Percentiles rank a stretch among this genome's conserved stretches.
Evolutionary conservation across 2,797 vertebrate species (phyloP).

Genomic region (Tragopan temminckii): DNA sequence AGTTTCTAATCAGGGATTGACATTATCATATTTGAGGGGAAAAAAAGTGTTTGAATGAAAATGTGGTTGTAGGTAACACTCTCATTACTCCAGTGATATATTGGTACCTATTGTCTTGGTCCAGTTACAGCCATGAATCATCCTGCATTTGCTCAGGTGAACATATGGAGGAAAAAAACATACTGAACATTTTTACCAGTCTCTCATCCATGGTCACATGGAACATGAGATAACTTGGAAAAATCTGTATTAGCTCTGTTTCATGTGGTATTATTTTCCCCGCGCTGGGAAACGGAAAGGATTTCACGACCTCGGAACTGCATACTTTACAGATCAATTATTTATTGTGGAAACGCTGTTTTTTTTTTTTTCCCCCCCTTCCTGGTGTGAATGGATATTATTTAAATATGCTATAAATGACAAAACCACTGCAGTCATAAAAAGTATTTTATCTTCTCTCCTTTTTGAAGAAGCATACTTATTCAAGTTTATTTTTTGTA

Average conservation of each 20-base stretch:
- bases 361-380: background rate
- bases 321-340: background rate
- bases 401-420: background rate
- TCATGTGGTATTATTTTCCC: background rate
- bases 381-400: background rate
- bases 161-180: slow-evolving; percentile 84
- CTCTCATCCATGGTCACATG: slow-evolving; percentile 76
- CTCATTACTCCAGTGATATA: slow-evolving; percentile 75
- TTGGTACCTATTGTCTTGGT: slow-evolving; percentile 80
- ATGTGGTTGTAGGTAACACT: slow-evolving; percentile 74
- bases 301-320: background rate
- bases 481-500: background rate
- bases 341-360: background rate
- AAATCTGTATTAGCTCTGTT: background rate
- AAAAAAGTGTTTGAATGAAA: background rate
- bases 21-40: background rate
- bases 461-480: background rate
- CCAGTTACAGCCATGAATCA: slow-evolving; percentile 78
- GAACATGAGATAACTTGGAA: background rate
- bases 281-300: background rate
- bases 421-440: background rate
- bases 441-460: background rate
- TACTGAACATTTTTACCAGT: slow-evolving; percentile 83
- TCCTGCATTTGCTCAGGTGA: slow-evolving; percentile 83
- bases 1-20: background rate